A percentile compares a stretch with the other conserved stretches of the same genome.
Conservation (phyloP, 1,140 invertebrate genomes). For the Zaprionus lachaisei region DNA sequence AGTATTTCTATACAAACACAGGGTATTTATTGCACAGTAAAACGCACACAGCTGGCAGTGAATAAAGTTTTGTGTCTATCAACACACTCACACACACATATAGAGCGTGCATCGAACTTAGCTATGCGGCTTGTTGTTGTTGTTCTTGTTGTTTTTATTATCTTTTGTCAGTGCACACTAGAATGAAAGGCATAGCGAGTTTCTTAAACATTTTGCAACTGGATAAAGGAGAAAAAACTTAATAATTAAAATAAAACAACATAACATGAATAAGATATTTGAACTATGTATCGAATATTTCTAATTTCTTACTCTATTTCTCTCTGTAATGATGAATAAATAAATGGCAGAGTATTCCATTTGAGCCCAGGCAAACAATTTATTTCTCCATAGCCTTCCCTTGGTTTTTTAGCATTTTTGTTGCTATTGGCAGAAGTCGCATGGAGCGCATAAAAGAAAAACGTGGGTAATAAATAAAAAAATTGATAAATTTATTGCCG, state of each 20-base stretch:
- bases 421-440: conserved; percentile 29
- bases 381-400: not conserved
- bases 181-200: not conserved
- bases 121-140: conserved; percentile 26
- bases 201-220: not conserved
- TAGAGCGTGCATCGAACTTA: conserved; percentile 38
- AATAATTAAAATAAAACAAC: conserved; percentile 7
- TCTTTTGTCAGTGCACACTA: conserved; percentile 2
- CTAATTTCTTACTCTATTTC: not conserved
- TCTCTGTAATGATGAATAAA: not conserved
- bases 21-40: conserved; percentile 12
- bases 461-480: conserved; percentile 57
- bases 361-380: not conserved
- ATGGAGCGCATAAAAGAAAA: conserved; percentile 27
- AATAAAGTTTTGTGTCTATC: conserved; percentile 54
- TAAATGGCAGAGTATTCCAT: not conserved
- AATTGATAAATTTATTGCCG: conserved; percentile 74
- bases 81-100: conserved; percentile 15
- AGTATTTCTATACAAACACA: not conserved
- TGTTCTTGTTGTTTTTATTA: conserved; percentile 25
- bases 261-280: not conserved
- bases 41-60: conserved; percentile 28
- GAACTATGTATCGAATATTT: not conserved
- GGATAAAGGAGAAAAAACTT: conserved; percentile 2
- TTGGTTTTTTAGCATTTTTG: conserved; percentile 23